phyloP scores from a whole-genome alignment of 2,113 vertebrate genomes.

The Dissostichus mawsoni region DNA sequence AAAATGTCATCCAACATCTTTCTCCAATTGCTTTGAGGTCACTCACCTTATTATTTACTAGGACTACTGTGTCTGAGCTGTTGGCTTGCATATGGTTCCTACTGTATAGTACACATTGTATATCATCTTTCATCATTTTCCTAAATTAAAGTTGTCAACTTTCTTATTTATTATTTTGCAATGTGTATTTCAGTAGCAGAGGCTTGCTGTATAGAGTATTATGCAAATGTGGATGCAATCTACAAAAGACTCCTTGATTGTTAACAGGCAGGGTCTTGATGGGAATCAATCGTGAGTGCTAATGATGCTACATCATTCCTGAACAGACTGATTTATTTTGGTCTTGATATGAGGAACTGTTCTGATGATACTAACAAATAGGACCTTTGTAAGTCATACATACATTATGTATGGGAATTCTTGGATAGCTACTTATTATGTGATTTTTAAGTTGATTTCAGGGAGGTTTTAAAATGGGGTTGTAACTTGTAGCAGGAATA shows the following conservation, averaged over 20 bases:
- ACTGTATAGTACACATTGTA: no score
- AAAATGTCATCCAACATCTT: background rate
- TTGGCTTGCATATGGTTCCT: background rate
- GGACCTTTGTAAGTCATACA: conserved; percentile 19
- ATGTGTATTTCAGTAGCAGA: no score
- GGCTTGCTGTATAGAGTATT: background rate
- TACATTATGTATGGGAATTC: background rate
- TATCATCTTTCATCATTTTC: no score
- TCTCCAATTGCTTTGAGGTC: background rate
- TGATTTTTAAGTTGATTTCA: background rate
- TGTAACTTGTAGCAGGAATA: background rate
- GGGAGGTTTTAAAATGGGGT: background rate
- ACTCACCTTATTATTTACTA: conserved; percentile 1
- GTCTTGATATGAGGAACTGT: conserved; percentile 22
- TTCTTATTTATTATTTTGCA: no score
- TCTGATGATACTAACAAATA: conserved; percentile 24
- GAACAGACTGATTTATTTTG: conserved; percentile 30
- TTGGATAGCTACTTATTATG: background rate
- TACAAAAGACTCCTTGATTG: conserved; percentile 7
- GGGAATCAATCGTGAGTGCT: conserved; percentile 29
- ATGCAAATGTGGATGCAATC: conserved; percentile 32
- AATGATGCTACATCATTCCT: conserved; percentile 42
- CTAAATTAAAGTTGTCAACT: no score
- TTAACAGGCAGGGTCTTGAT: conserved; percentile 22
- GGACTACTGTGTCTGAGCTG: background rate